phyloP scores from a whole-genome alignment of 2,888 invertebrate genomes.

The Scaptomyza cyrtandrae region DNA sequence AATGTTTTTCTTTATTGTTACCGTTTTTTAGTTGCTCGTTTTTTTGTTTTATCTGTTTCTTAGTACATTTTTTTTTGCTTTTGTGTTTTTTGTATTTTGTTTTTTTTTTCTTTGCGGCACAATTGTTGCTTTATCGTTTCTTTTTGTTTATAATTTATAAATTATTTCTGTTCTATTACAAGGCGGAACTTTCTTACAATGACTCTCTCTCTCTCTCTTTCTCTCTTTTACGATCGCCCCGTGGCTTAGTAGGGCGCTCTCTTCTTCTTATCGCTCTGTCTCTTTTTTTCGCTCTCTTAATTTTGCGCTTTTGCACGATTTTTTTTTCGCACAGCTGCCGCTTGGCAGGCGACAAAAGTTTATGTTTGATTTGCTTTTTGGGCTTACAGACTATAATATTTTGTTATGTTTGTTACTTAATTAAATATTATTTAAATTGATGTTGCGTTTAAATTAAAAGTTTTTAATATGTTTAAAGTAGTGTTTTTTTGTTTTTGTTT shows the following conservation, averaged over 20 bases:
- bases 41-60: conserved; percentile 36
- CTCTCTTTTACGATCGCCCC: conserved; percentile 22
- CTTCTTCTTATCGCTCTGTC: conserved; percentile 8
- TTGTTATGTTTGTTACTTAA: conserved; percentile 55
- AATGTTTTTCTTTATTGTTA: conserved; percentile 80
- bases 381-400: conserved; percentile 51
- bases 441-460: conserved; percentile 75
- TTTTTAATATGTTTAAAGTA: conserved; percentile 65
- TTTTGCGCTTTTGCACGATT: conserved; percentile 31
- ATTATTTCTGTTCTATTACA: conserved; percentile 38
- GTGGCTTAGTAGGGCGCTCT: conserved; percentile 19
- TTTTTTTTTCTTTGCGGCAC: conserved; percentile 72
- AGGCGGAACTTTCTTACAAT: conserved; percentile 49
- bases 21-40: conserved; percentile 72
- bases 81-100: conserved; percentile 37
- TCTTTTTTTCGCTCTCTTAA: conserved; percentile 24
- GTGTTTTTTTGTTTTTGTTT: conserved; percentile 44
- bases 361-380: conserved; percentile 19
- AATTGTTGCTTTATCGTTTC: conserved; percentile 77
- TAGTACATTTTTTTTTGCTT: conserved; percentile 53
- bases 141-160: conserved; percentile 51
- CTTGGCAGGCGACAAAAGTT: conserved; percentile 42
- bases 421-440: conserved; percentile 72
- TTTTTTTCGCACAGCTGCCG: conserved; percentile 37
- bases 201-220: conserved; percentile 30